phyloP scores from a whole-genome alignment of 2,113 vertebrate genomes.

The Muntiacus muntjak region DNA sequence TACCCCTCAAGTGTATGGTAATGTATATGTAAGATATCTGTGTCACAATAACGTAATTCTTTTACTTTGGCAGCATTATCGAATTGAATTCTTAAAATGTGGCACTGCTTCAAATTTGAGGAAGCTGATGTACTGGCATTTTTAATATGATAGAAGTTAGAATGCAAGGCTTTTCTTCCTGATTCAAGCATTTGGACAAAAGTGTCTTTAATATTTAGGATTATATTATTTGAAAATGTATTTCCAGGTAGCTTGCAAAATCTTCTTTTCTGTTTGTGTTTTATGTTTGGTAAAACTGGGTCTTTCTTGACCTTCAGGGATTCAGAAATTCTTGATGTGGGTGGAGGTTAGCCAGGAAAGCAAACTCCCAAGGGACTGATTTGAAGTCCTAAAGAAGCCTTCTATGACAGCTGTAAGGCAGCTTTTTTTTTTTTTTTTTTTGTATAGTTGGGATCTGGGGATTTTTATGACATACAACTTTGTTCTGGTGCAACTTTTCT shows the following conservation, averaged over 20 bases:
- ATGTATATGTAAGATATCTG: not conserved
- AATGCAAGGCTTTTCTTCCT: constrained; percentile 14
- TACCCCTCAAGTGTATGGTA: not conserved
- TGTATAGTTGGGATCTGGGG: not conserved
- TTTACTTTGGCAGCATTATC: not conserved
- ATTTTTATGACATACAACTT: not conserved
- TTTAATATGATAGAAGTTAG: constrained; percentile 36
- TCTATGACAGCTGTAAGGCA: not conserved
- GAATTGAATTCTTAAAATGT: not conserved
- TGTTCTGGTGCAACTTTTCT: not conserved
- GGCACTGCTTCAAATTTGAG: not conserved
- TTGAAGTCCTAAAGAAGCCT: not conserved
- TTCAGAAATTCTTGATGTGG: not conserved
- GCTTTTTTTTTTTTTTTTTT: not conserved
- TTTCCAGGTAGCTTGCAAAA: not conserved
- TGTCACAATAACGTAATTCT: not conserved
- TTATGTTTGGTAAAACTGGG: not conserved
- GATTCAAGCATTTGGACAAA: not conserved
- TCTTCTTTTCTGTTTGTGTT: not conserved
- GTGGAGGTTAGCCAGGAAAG: not conserved
- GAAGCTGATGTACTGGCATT: not conserved
- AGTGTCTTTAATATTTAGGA: not conserved
- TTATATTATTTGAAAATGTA: not conserved
- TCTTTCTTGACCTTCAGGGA: not conserved
- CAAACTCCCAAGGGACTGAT: not conserved